Evolutionary conservation across 2,888 invertebrate genomes (phyloP).

Genomic region (Dromius quadrimaculatus): DNA sequence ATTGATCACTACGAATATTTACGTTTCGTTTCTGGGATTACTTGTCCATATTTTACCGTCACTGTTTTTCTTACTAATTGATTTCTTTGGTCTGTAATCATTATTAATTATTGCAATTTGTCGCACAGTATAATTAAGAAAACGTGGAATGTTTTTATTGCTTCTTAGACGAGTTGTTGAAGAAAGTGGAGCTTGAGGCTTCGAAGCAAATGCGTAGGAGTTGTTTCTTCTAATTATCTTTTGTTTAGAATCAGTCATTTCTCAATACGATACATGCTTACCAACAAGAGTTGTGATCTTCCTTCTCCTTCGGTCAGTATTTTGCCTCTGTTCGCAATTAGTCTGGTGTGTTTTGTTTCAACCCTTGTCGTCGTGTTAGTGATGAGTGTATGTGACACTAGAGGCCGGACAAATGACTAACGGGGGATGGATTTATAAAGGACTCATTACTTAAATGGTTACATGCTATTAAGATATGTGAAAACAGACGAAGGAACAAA

Average conservation of each 20-base stretch:
- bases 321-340: too few relatives aligned
- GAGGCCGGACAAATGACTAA: conserved; percentile 25
- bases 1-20: conserved; percentile 54
- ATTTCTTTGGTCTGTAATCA: conserved; percentile 57
- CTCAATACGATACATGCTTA: too few relatives aligned
- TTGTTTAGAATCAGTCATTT: too few relatives aligned
- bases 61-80: conserved; percentile 56
- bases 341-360: not conserved
- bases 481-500: too few relatives aligned
- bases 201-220: not conserved
- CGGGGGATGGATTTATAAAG: conserved; percentile 28
- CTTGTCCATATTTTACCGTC: conserved; percentile 56
- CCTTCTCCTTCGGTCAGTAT: too few relatives aligned
- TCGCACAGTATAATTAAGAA: conserved; percentile 57
- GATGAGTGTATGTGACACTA: conserved; percentile 29
- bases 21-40: conserved; percentile 51
- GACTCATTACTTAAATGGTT: not conserved
- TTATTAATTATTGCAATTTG: conserved; percentile 59
- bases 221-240: not conserved
- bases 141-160: conserved; percentile 49
- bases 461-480: too few relatives aligned
- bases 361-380: conserved; percentile 1
- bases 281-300: too few relatives aligned
- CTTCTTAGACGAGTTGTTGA: not conserved
- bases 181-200: not conserved